Conservation (phyloP, 2,113 vertebrate genomes). For the Saimiri boliviensis region DNA sequence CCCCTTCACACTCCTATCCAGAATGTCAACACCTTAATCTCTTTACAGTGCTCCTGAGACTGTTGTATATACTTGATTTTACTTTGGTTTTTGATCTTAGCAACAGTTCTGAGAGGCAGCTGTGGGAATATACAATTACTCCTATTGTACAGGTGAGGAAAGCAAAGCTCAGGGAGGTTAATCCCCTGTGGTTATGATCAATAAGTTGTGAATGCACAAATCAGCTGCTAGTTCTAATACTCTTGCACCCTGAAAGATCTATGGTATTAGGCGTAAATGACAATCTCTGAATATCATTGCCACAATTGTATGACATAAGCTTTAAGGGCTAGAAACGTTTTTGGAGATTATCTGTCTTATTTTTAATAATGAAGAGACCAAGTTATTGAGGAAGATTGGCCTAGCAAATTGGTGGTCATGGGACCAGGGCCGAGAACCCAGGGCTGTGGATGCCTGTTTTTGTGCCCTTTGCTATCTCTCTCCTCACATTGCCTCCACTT, state of each 20-base stretch:
- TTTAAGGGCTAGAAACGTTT: not conserved
- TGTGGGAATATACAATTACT: not conserved
- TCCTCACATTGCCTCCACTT: not conserved
- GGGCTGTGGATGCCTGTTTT: fast-evolving
- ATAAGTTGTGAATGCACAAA: not conserved
- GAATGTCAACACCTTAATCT: not conserved
- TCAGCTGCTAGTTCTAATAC: not conserved
- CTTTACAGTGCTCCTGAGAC: not conserved
- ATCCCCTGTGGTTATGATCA: not conserved
- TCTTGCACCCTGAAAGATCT: not conserved
- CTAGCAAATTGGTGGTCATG: not conserved
- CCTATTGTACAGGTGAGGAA: not conserved
- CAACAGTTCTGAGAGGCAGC: not conserved
- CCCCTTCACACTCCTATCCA: not conserved
- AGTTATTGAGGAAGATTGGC: not conserved
- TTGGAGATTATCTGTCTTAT: not conserved
- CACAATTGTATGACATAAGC: not conserved
- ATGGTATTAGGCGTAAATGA: not conserved
- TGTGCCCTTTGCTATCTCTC: not conserved
- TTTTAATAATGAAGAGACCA: not conserved
- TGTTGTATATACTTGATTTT: not conserved
- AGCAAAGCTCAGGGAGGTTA: not conserved
- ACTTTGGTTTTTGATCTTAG: not conserved
- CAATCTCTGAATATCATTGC: not conserved
- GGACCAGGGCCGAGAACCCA: not conserved